Evolutionary conservation across 2,113 vertebrate genomes (phyloP).

Genomic region (Dinomys branickii): DNA sequence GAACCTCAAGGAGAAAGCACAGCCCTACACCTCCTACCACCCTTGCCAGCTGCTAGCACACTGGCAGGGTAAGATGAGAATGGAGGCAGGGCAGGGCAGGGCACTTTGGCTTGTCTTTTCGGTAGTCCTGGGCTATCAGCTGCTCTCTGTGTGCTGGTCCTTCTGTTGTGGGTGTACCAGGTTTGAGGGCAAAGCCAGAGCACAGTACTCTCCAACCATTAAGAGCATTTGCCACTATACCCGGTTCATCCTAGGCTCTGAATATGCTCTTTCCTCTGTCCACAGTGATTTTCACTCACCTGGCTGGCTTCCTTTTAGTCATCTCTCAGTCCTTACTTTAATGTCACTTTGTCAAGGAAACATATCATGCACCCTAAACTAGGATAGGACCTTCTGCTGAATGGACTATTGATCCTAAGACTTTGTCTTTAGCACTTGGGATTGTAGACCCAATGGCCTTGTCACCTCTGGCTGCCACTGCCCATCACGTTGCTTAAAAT

Average conservation of each 20-base stretch:
- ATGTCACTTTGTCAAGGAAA: slow-evolving; percentile 16
- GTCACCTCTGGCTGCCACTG: neutral
- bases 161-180: neutral
- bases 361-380: neutral
- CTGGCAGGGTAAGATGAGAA: neutral
- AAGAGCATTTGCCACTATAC: neutral
- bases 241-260: neutral
- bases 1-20: neutral
- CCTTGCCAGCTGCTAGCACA: neutral
- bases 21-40: neutral
- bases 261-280: fast-evolving
- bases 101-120: no score
- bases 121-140: neutral
- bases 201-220: neutral
- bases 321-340: neutral
- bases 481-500: neutral
- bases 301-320: neutral
- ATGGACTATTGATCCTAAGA: neutral
- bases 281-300: neutral
- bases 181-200: neutral
- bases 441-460: neutral
- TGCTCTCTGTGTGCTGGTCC: neutral
- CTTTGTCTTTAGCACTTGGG: neutral
- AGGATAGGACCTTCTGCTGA: neutral
- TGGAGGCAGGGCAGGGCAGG: neutral